Percentiles rank a stretch among this genome's conserved stretches.
Conservation (phyloP, 1,140 invertebrate species). For the Penaeus indicus region DNA sequence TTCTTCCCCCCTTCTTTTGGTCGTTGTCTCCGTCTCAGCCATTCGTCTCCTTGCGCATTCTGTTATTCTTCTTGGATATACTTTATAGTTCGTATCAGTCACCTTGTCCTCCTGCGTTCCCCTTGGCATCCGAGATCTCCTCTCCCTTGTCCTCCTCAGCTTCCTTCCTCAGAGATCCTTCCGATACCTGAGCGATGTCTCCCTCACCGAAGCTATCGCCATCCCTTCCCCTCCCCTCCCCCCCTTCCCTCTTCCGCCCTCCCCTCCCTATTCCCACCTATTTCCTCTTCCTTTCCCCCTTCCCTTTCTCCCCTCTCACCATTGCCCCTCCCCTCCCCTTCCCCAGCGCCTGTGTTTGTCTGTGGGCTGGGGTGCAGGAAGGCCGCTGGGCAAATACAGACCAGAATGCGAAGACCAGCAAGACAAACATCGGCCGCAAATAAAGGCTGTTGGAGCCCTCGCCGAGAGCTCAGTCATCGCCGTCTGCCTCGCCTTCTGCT, state of each 20-base stretch:
- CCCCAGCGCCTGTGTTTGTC: conserved; percentile 38
- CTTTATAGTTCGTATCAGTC: no score
- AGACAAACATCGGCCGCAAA: conserved; percentile 49
- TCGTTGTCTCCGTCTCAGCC: neutral
- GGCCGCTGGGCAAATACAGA: conserved; percentile 48
- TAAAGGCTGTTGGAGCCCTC: conserved; percentile 42
- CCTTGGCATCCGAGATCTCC: no score
- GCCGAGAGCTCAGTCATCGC: conserved; percentile 31
- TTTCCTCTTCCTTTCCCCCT: conserved; percentile 19
- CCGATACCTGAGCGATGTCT: no score
- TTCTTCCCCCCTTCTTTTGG: neutral
- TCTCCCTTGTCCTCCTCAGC: no score
- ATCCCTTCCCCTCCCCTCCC: neutral
- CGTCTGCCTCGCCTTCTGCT: conserved; percentile 27
- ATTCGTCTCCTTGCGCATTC: neutral
- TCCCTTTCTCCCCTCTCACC: neutral
- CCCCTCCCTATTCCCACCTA: neutral
- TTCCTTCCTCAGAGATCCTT: no score
- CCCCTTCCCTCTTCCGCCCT: neutral
- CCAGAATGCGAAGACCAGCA: conserved; percentile 47
- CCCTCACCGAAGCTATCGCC: no score
- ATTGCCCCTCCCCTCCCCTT: conserved; percentile 2
- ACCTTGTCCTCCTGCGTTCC: no score
- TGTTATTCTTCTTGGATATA: neutral
- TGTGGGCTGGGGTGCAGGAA: conserved; percentile 42